These are phyloP conservation scores for Protodeltote pygarga DNA, from an alignment of 2,888 invertebrate species.

Conservation along the genomic window DNA sequence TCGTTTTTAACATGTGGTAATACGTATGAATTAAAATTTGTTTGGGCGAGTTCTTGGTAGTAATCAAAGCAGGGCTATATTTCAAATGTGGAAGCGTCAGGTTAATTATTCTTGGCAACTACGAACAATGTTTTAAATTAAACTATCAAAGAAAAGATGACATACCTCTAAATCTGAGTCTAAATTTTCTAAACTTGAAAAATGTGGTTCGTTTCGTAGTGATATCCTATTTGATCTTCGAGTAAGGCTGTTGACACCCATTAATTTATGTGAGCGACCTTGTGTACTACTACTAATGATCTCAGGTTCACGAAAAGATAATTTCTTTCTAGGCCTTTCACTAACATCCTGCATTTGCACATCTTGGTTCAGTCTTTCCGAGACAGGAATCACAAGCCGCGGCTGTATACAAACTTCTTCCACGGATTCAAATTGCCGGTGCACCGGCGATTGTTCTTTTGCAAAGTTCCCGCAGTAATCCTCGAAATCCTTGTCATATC, in stretches of 20 bases:
- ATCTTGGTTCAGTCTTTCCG: conserved; percentile 75
- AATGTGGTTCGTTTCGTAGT: conserved; percentile 64
- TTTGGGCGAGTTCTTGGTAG: conserved; percentile 11
- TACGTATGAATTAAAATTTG: conserved; percentile 15
- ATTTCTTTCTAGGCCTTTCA: conserved; percentile 92
- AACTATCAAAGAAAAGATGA: conserved; percentile 16
- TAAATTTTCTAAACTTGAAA: conserved; percentile 86
- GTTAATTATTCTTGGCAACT: conserved; percentile 16
- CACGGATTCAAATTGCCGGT: conserved; percentile 68
- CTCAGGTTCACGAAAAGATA: conserved; percentile 95
- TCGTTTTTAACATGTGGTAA: conserved; percentile 16
- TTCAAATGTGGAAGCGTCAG: conserved; percentile 19
- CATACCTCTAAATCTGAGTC: conserved; percentile 88
- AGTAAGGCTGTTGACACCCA: conserved; percentile 78
- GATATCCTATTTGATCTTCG: conserved; percentile 71
- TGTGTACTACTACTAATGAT: conserved; percentile 82
- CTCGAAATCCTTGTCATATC: conserved; percentile 68
- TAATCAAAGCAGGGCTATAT: conserved; percentile 19
- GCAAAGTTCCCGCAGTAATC: conserved; percentile 60
- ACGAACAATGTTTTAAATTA: conserved; percentile 22
- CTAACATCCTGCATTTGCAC: conserved; percentile 64
- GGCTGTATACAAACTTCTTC: conserved; percentile 79
- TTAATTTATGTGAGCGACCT: conserved; percentile 76
- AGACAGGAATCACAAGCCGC: conserved; percentile 73
- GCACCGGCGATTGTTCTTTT: conserved; percentile 61